A percentile compares a stretch with the other conserved stretches of the same genome.
phyloP scores from a whole-genome alignment of 2,797 vertebrate species.

The Mus minutoides region DNA sequence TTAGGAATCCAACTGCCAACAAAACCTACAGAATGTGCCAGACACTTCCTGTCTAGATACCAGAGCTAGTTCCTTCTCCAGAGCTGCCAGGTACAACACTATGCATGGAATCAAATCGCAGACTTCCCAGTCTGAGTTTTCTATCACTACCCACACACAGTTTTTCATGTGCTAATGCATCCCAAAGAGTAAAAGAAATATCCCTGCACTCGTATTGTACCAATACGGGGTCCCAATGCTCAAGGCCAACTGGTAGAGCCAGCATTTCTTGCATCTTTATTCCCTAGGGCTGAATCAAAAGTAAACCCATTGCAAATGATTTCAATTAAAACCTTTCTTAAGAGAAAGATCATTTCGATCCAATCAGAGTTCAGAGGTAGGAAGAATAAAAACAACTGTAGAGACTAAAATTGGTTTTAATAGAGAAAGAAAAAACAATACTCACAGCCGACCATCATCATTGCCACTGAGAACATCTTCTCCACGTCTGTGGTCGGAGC shows the following conservation, averaged over 20 bases:
- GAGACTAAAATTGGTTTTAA: background rate
- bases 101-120: background rate
- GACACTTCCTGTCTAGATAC: constrained; percentile 27
- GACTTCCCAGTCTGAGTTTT: background rate
- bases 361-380: background rate
- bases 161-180: constrained; percentile 6
- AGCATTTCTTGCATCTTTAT: constrained; percentile 4
- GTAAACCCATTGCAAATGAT: background rate
- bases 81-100: background rate
- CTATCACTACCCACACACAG: background rate
- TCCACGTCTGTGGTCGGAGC: constrained; percentile 96
- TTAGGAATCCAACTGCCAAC: constrained; percentile 14
- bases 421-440: constrained; percentile 74
- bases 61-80: background rate
- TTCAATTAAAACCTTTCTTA: constrained; percentile 17
- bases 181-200: constrained; percentile 43
- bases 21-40: constrained; percentile 34
- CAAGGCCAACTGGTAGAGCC: too few relatives aligned
- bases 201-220: too few relatives aligned
- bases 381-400: background rate
- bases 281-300: constrained; percentile 42
- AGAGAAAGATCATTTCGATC: constrained; percentile 52
- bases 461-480: constrained; percentile 98
- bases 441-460: constrained; percentile 99
- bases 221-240: too few relatives aligned